These are phyloP conservation scores for Vulpes ferrilata DNA, from an alignment of 2,113 vertebrate genomes.

Conservation along the genomic window DNA sequence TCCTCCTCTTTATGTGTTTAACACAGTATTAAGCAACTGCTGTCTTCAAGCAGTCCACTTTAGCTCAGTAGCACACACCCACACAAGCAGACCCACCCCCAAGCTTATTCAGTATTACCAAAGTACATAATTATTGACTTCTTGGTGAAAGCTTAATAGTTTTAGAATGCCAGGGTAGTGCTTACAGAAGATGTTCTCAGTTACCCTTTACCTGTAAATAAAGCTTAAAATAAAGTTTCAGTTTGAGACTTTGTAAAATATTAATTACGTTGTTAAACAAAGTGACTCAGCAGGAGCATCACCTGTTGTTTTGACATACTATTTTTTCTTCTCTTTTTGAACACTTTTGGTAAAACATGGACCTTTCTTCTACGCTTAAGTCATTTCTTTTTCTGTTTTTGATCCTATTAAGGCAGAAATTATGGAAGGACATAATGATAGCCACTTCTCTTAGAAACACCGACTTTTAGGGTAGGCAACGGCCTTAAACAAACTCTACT, in stretches of 20 bases:
- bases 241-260: not conserved
- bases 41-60: not conserved
- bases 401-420: not conserved
- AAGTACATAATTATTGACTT: not conserved
- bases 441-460: not conserved
- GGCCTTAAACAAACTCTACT: not conserved
- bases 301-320: not conserved
- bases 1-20: not conserved
- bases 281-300: not conserved
- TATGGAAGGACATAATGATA: not conserved
- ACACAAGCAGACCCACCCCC: rapidly evolving
- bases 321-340: not conserved
- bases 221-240: not conserved
- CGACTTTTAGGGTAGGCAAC: not conserved
- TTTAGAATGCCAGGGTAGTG: not conserved
- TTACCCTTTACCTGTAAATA: not conserved
- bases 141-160: not conserved
- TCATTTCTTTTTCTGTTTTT: not conserved
- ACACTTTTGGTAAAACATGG: not conserved
- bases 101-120: not conserved
- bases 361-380: not conserved
- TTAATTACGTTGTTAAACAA: not conserved
- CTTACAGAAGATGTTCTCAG: not conserved
- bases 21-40: not conserved
- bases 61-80: not conserved